Evolutionary conservation across 2,113 vertebrate species (phyloP).

Genomic region (Thamnaconus septentrionalis): DNA sequence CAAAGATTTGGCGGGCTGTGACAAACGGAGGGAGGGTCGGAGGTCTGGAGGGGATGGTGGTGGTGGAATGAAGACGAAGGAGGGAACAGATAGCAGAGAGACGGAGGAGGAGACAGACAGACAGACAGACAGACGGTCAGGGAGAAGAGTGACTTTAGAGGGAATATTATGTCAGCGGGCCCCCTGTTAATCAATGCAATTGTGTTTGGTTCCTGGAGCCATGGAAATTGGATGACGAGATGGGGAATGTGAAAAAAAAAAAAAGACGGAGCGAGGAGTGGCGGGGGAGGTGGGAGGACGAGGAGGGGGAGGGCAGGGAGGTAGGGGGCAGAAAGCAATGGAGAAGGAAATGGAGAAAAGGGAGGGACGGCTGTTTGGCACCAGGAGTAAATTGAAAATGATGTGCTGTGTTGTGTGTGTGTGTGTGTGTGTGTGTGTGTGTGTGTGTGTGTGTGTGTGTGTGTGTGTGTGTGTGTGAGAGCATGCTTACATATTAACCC

Average conservation of each 20-base stretch:
- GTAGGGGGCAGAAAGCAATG: slow-evolving; percentile 32
- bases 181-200: slow-evolving; percentile 70
- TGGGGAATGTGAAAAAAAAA: slow-evolving; percentile 35
- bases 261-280: slow-evolving; percentile 42
- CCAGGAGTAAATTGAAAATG: slow-evolving; percentile 77
- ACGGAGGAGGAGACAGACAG: background rate
- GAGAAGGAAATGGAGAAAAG: too few species aligned
- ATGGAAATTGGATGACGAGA: slow-evolving; percentile 65
- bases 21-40: slow-evolving; percentile 20
- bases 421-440: background rate
- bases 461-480: background rate
- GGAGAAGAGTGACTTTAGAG: slow-evolving; percentile 42
- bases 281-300: slow-evolving; percentile 46
- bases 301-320: slow-evolving; percentile 53
- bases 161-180: slow-evolving; percentile 66
- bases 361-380: slow-evolving; percentile 35
- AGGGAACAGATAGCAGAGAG: slow-evolving; percentile 31
- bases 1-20: slow-evolving; percentile 62
- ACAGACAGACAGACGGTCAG: too few species aligned
- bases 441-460: slow-evolving; percentile 30
- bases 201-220: slow-evolving; percentile 68
- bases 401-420: slow-evolving; percentile 59
- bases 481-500: slow-evolving; percentile 63
- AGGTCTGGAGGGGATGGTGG: slow-evolving; percentile 28
- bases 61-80: slow-evolving; percentile 36